Evolutionary conservation across 2,113 vertebrate genomes (phyloP).

Genomic region (Agapornis roseicollis): DNA sequence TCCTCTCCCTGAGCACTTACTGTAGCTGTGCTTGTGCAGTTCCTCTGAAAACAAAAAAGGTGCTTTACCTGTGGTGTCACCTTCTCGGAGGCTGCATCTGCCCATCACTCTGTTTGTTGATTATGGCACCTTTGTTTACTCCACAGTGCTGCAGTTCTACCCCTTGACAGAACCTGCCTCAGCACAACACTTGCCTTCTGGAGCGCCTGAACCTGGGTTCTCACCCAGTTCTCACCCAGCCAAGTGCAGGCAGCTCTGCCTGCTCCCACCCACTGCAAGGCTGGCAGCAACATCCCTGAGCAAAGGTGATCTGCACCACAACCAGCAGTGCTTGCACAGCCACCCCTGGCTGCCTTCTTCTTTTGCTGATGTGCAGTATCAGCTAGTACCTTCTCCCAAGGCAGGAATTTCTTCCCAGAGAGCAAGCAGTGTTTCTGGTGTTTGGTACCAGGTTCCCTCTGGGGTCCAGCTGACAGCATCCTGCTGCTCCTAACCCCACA

Average conservation of each 20-base stretch:
- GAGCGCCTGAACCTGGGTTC: not conserved
- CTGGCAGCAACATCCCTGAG: not conserved
- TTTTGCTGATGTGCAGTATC: too few relatives aligned
- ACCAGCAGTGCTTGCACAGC: not conserved
- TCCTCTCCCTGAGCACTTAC: accelerated
- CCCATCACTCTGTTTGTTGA: accelerated
- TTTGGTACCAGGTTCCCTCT: not conserved
- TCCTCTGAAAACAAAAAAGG: not conserved
- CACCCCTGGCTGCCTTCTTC: too few relatives aligned
- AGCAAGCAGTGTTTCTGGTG: not conserved
- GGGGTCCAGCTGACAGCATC: not conserved
- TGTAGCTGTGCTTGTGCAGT: accelerated
- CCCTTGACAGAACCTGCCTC: not conserved
- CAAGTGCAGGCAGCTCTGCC: not conserved
- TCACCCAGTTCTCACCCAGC: not conserved
- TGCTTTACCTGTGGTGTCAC: accelerated
- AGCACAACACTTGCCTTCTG: not conserved
- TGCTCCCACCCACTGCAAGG: accelerated
- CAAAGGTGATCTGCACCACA: not conserved
- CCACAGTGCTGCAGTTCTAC: not conserved
- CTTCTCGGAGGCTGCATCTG: not conserved
- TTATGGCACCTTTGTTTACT: not conserved
- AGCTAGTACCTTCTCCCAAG: not conserved
- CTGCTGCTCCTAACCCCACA: not conserved
- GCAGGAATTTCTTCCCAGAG: not conserved